Percentiles rank a stretch among this genome's conserved stretches.
Evolutionary conservation across 2,113 vertebrate species (phyloP).

Genomic region (Mastomys coucha): DNA sequence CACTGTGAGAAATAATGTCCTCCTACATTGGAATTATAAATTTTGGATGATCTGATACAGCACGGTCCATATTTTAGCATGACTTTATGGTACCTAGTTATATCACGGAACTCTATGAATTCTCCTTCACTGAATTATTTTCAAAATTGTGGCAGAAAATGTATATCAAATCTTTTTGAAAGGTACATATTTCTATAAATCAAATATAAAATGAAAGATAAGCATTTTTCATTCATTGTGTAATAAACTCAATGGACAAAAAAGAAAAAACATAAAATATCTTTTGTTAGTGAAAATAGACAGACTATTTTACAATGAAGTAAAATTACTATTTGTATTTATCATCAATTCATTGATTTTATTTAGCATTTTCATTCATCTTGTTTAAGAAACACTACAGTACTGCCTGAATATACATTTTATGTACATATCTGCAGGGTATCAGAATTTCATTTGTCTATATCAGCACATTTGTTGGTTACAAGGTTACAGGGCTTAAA

Average conservation of each 20-base stretch:
- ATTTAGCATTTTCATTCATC: not conserved
- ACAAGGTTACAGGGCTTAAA: not conserved
- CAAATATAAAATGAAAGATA: not conserved
- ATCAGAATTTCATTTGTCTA: not conserved
- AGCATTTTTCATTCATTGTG: not conserved
- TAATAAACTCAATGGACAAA: not conserved
- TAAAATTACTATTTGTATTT: not conserved
- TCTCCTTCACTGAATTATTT: slow-evolving; percentile 32
- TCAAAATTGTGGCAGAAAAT: slow-evolving; percentile 38
- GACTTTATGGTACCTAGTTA: slow-evolving; percentile 33
- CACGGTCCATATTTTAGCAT: slow-evolving; percentile 45
- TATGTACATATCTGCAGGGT: not conserved
- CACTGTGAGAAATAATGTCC: slow-evolving; percentile 29
- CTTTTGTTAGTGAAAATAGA: not conserved
- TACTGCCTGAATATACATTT: not conserved
- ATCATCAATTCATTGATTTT: not conserved
- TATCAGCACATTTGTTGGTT: not conserved
- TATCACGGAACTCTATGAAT: not conserved
- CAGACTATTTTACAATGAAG: not conserved
- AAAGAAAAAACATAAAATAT: not conserved
- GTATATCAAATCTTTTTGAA: slow-evolving; percentile 24
- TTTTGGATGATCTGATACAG: slow-evolving; percentile 35
- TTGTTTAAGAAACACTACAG: not conserved
- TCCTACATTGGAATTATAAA: slow-evolving; percentile 51
- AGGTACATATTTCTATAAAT: slow-evolving; percentile 1